Base-by-base conservation (phyloP, 2,113 vertebrate species). In the Oreotragus oreotragus region DNA sequence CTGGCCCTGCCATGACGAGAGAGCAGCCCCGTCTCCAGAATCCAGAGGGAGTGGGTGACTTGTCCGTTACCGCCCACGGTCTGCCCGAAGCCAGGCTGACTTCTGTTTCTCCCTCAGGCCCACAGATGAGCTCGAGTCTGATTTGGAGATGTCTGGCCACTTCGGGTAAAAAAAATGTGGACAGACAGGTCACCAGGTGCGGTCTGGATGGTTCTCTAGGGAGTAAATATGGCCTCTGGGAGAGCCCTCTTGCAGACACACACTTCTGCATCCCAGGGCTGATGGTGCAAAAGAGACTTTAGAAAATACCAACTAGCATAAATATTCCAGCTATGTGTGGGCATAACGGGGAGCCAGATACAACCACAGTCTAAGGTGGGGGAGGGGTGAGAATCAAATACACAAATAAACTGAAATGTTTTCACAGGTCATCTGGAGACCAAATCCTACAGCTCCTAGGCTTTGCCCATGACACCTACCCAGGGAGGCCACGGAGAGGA, bases 11-110 rank as follows among this genome's bases (percentile, higher is more conserved):
- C 39, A 21, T 16, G 36, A 58, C 0, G 4, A n/a, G n/a, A 94
- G 88, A 85, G 77, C 60, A 2, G 51, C 53, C 2, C 64, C 2
- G 0, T n/a, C 70, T 60, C 87, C 96, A n/a, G 57, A 73, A 5
- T 9, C 73, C 73, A 8, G 28, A 7, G 19, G 27, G 43, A 6
- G 25, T 3, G 43, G 57, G 4, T 33, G 21, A 19, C 43, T 10
- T 43, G 2, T 28, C 17, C 0, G 2, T 5, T 27, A 33, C 79
- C 7, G 3, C 39, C 45, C 76, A 21, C 6, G 0, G 30, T 79
- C 85, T 66, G 39, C 94, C 62, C 0, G 21, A 7, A 19, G 11
- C 8, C 25, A 83, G 51, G 49, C 15, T 21, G 43, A 10, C 66
- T 27, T 19, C 47, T 33, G 17, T 60, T 70, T 30, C 58, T 84